Percentiles rank a stretch among this genome's conserved stretches.
Evolutionary conservation across 2,113 vertebrate genomes (phyloP).

Genomic region (Vidua chalybeata): DNA sequence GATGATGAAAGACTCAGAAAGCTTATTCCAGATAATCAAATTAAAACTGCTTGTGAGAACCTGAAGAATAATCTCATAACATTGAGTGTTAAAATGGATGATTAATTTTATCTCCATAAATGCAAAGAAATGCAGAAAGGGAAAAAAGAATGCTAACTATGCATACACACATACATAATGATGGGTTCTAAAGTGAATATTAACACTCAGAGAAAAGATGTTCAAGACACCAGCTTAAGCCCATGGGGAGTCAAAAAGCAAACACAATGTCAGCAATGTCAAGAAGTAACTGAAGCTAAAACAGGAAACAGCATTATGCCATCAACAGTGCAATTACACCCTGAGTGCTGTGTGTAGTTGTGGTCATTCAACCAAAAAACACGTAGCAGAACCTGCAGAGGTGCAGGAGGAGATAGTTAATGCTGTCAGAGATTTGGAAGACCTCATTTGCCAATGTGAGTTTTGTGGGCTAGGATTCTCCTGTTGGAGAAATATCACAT

Average conservation of each 20-base stretch:
- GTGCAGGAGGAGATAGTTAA: neutral
- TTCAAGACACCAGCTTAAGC: neutral
- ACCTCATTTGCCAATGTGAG: neutral
- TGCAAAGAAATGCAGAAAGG: neutral
- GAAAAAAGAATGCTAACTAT: neutral
- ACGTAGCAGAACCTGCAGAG: neutral
- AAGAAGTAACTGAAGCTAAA: neutral
- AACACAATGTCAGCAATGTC: neutral
- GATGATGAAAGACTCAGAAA: constrained; percentile 23
- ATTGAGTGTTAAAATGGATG: neutral
- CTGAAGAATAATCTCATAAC: constrained; percentile 27
- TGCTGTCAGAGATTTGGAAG: neutral
- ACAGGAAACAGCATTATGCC: neutral
- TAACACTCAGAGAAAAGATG: neutral
- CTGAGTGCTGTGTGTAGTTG: neutral
- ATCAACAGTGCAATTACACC: neutral
- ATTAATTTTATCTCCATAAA: constrained; percentile 32
- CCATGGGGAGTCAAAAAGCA: neutral
- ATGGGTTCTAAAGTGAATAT: neutral
- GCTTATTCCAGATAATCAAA: constrained; percentile 13
- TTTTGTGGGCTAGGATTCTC: neutral
- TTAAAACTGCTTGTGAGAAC: constrained; percentile 1
- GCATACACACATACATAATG: neutral
- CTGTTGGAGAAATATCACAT: neutral
- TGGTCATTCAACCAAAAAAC: neutral